Percentiles rank a stretch among this genome's conserved stretches.
phyloP scores from a whole-genome alignment of 2,113 vertebrate species.

The Nibea albiflora region DNA sequence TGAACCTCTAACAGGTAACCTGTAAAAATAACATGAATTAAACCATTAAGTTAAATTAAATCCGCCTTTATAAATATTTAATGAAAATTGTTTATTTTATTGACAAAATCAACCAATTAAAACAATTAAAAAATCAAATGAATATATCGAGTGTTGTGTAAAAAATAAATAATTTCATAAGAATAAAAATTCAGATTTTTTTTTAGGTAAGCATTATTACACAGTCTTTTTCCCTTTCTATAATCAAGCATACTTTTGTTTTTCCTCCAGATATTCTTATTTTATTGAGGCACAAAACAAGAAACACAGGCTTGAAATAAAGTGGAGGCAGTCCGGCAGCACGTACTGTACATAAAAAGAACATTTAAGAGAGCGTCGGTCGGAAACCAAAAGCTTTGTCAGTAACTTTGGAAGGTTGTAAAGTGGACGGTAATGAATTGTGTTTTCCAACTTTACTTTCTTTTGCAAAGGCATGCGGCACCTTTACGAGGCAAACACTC shows the following conservation, averaged over 20 bases:
- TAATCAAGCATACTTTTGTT: no score
- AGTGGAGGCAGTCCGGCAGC: neutral
- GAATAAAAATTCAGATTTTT: neutral
- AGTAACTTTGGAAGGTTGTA: conserved; percentile 42
- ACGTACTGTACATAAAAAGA: conserved; percentile 10
- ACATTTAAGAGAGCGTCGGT: conserved; percentile 26
- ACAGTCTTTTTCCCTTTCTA: neutral
- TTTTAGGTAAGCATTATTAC: neutral
- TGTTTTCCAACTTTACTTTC: conserved; percentile 61
- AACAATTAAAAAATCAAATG: no score
- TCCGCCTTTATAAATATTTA: neutral
- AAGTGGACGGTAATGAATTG: conserved; percentile 54
- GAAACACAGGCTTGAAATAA: neutral
- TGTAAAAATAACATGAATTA: neutral
- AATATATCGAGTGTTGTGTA: neutral
- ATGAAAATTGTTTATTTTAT: no score
- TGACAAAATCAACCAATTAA: no score
- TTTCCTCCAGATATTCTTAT: no score
- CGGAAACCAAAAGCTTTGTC: conserved; percentile 41
- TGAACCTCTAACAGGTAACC: neutral
- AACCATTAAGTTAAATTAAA: neutral
- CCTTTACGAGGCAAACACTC: conserved; percentile 67
- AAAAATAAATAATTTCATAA: neutral
- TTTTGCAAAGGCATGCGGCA: conserved; percentile 55
- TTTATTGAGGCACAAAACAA: neutral